These are phyloP conservation scores for Rhamphomyia laevipes DNA, from an alignment of 2,888 invertebrate species.

Conservation along the genomic window DNA sequence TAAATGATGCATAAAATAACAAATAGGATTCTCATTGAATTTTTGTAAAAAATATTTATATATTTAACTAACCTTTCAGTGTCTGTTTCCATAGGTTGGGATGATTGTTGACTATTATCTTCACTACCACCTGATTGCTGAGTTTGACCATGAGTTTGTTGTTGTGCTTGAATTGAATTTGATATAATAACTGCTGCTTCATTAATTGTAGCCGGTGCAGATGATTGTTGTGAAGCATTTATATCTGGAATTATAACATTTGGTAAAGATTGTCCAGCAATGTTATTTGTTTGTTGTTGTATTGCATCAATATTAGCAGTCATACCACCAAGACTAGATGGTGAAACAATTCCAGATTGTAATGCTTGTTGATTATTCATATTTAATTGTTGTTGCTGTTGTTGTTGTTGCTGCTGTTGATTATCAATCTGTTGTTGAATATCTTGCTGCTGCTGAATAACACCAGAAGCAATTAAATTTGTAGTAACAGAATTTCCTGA, in stretches of 20 bases:
- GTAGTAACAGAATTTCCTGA: background rate
- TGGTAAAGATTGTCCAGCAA: background rate
- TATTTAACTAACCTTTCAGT: slow-evolving; percentile 36
- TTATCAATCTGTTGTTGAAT: background rate
- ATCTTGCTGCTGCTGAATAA: background rate
- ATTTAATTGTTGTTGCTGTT: slow-evolving; percentile 3
- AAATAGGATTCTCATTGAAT: too few relatives aligned
- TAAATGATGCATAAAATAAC: too few relatives aligned
- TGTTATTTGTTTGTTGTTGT: background rate
- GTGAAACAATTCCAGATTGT: slow-evolving; percentile 3
- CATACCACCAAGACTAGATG: slow-evolving; percentile 3
- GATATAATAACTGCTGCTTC: background rate
- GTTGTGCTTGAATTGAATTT: slow-evolving; percentile 9
- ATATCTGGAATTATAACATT: background rate
- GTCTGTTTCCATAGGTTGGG: slow-evolving; percentile 30
- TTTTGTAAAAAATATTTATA: too few relatives aligned
- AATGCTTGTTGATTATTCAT: background rate
- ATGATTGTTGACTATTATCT: background rate
- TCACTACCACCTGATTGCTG: background rate
- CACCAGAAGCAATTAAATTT: background rate
- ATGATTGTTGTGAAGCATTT: background rate
- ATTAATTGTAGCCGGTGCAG: background rate
- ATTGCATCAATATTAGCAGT: background rate
- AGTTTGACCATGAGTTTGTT: slow-evolving; percentile 1
- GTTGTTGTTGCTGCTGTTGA: slow-evolving; percentile 10